Conservation (phyloP, 2,888 invertebrate genomes). For the Brassicogethes aeneus region DNA sequence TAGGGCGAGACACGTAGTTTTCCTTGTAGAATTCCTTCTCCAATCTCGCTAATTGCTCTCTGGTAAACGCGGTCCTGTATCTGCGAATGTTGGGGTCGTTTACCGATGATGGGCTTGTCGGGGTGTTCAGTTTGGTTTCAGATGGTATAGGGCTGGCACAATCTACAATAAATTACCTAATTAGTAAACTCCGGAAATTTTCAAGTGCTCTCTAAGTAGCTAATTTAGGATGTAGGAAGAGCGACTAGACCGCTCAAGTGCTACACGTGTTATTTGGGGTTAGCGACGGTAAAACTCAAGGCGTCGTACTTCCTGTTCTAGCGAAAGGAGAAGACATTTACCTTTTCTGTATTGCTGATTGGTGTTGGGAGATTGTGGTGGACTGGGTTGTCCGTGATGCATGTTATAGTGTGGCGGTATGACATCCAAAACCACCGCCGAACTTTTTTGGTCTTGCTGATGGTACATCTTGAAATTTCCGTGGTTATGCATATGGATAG, state of each 20-base stretch:
- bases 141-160: constrained; percentile 38
- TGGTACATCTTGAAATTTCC: constrained; percentile 25
- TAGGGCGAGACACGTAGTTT: constrained; percentile 93
- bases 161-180: constrained; percentile 32
- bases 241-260: constrained; percentile 22
- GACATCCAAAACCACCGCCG: constrained; percentile 51
- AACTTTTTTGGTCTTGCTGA: constrained; percentile 33
- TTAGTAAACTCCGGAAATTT: constrained; percentile 7
- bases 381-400: constrained; percentile 37
- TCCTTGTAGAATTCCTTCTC: constrained; percentile 97
- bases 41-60: constrained; percentile 83
- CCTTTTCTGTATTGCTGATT: constrained; percentile 32
- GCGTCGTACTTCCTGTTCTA: not conserved
- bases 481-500: constrained; percentile 23
- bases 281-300: not conserved
- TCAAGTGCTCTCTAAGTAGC: constrained; percentile 6
- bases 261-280: not conserved
- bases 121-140: constrained; percentile 22
- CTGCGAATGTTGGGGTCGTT: constrained; percentile 67
- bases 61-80: constrained; percentile 94
- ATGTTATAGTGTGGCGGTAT: constrained; percentile 46
- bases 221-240: constrained; percentile 11
- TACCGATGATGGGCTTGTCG: constrained; percentile 19
- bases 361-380: constrained; percentile 46
- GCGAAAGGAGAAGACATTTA: constrained; percentile 17